A percentile compares a stretch with the other conserved stretches of the same genome.
Conservation (phyloP, 2,888 invertebrate genomes). For the Aleiodes leptofemur region DNA sequence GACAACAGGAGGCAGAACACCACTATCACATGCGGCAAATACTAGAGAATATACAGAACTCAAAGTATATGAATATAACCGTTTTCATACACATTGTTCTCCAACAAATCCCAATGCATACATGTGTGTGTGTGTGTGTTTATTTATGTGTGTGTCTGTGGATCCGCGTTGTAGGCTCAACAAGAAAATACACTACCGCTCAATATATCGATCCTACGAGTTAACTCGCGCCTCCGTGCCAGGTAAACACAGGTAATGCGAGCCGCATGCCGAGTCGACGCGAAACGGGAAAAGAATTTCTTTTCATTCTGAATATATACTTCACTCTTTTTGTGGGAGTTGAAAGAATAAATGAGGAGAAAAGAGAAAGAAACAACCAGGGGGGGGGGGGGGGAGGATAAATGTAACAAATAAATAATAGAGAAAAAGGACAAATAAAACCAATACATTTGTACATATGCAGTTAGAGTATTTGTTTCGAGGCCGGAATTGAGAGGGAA, state of each 20-base stretch:
- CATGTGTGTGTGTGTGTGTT: neutral
- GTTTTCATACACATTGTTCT: too few species aligned
- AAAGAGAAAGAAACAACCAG: slow-evolving; percentile 2
- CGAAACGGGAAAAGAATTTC: slow-evolving; percentile 45
- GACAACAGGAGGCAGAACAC: too few species aligned
- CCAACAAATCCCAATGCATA: neutral
- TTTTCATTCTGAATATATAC: slow-evolving; percentile 35
- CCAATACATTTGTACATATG: slow-evolving; percentile 14
- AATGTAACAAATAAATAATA: slow-evolving; percentile 16
- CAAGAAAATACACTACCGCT: slow-evolving; percentile 60
- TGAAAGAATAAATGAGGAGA: slow-evolving; percentile 18
- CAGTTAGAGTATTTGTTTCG: too few species aligned
- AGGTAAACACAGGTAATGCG: slow-evolving; percentile 46
- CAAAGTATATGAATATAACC: too few species aligned
- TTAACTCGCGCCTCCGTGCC: slow-evolving; percentile 51
- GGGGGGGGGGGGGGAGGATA: neutral
- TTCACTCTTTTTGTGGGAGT: neutral
- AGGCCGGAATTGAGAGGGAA: neutral
- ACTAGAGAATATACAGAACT: too few species aligned
- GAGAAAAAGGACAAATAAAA: slow-evolving; percentile 23
- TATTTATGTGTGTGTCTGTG: slow-evolving; percentile 43
- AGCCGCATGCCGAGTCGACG: slow-evolving; percentile 47
- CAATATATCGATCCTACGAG: slow-evolving; percentile 69
- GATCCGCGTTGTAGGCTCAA: slow-evolving; percentile 50
- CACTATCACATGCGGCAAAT: too few species aligned